phyloP scores from a whole-genome alignment of 2,888 invertebrate genomes.

The Eupeodes latifasciatus region DNA sequence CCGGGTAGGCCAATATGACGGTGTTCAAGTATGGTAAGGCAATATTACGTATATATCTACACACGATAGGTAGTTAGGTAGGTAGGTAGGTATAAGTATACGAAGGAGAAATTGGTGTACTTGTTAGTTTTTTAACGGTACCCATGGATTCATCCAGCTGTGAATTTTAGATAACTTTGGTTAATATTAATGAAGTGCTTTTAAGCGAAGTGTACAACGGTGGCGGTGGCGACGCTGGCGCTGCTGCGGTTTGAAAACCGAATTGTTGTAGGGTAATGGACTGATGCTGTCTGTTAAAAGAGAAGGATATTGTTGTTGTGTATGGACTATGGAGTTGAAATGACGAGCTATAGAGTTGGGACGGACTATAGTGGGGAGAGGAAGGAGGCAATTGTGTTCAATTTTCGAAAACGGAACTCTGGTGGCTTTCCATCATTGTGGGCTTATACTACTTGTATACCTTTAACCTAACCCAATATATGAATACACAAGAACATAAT shows the following conservation, averaged over 20 bases:
- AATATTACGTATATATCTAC: too few relatives aligned
- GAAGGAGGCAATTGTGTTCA: constrained; percentile 49
- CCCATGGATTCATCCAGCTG: constrained; percentile 77
- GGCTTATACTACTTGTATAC: background rate
- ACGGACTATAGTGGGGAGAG: background rate
- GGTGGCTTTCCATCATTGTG: constrained; percentile 35
- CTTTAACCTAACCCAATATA: constrained; percentile 12
- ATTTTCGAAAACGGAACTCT: constrained; percentile 42
- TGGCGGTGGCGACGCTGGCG: constrained; percentile 30
- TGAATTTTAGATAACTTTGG: constrained; percentile 78
- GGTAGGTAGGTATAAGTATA: background rate
- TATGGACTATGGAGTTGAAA: constrained; percentile 1
- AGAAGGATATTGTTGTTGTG: background rate
- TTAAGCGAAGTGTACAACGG: constrained; percentile 75
- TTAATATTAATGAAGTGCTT: constrained; percentile 78
- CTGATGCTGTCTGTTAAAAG: constrained; percentile 58
- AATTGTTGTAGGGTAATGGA: constrained; percentile 74
- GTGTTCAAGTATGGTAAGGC: background rate
- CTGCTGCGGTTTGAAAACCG: constrained; percentile 71
- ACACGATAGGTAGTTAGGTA: too few relatives aligned
- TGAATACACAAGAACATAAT: background rate
- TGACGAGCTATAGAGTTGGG: constrained; percentile 9
- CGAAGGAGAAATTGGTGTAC: constrained; percentile 38
- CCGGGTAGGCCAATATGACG: too few relatives aligned
- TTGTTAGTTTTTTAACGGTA: constrained; percentile 66